Percentiles rank a stretch among this genome's conserved stretches.
Conservation (phyloP, 2,888 invertebrate species). For the Trissolcus brochymenae region DNA sequence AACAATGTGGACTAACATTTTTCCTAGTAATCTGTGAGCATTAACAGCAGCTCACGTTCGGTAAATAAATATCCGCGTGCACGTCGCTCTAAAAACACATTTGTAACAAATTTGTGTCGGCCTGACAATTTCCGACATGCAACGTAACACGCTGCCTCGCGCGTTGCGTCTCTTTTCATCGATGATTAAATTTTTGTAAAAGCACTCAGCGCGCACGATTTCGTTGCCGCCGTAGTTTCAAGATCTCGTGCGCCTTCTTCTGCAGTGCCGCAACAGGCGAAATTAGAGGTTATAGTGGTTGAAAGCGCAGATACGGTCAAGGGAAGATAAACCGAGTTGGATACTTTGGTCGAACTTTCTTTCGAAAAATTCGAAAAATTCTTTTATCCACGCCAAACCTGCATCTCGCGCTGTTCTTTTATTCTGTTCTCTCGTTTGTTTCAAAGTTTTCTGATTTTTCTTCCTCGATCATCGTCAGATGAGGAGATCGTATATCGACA, state of each 20-base stretch:
- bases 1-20: neutral
- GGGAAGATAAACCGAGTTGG: conserved; percentile 53
- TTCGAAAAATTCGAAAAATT: conserved; percentile 66
- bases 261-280: conserved; percentile 51
- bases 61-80: conserved; percentile 4
- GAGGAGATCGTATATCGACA: too few species aligned
- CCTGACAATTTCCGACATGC: conserved; percentile 18
- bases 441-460: conserved; percentile 9
- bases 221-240: conserved; percentile 23
- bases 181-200: conserved; percentile 52
- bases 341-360: conserved; percentile 61
- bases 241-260: conserved; percentile 41
- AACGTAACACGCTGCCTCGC: conserved; percentile 31
- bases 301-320: conserved; percentile 38
- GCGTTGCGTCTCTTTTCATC: conserved; percentile 21
- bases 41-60: neutral
- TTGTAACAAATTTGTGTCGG: conserved; percentile 12
- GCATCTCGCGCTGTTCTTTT: conserved; percentile 48
- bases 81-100: conserved; percentile 6
- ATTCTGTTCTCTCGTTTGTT: conserved; percentile 34
- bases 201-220: conserved; percentile 46
- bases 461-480: conserved; percentile 32
- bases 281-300: conserved; percentile 56
- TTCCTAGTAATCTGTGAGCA: neutral
- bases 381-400: conserved; percentile 52